Conservation (phyloP, 2,113 vertebrate genomes). For the Acrocephalus arundinaceus region DNA sequence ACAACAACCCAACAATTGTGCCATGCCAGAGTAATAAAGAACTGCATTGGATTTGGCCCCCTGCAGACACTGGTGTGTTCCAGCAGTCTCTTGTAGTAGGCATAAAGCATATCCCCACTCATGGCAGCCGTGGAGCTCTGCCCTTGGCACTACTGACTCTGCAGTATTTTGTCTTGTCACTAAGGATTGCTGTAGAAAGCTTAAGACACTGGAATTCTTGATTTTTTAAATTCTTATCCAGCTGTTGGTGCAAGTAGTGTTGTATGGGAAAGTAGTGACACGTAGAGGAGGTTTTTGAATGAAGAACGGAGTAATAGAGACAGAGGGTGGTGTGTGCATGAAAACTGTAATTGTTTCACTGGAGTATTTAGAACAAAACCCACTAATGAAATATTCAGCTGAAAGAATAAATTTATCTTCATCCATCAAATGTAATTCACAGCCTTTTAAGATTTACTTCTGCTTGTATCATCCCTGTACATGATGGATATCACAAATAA, state of each 20-base stretch:
- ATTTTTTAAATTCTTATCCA: neutral
- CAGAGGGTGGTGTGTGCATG: neutral
- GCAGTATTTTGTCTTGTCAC: neutral
- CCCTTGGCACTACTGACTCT: neutral
- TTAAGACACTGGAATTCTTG: neutral
- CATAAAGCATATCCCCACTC: neutral
- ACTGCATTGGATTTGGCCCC: neutral
- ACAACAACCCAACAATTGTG: accelerated
- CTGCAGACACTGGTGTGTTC: neutral
- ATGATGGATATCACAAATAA: neutral
- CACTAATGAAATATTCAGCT: constrained; percentile 17
- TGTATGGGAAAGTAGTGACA: neutral
- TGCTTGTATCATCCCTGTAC: neutral
- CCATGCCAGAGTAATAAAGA: neutral
- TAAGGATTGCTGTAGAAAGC: neutral
- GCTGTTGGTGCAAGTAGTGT: neutral
- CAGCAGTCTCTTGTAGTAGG: accelerated
- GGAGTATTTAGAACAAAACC: neutral
- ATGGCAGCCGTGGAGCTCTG: neutral
- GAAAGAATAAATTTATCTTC: neutral
- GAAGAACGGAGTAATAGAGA: neutral
- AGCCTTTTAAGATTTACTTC: constrained; percentile 9
- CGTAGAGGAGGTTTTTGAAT: neutral
- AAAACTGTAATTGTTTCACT: neutral
- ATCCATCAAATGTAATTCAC: constrained; percentile 12